Base-by-base conservation (phyloP, 2,797 vertebrate genomes). In the Neostethus bicornis region DNA sequence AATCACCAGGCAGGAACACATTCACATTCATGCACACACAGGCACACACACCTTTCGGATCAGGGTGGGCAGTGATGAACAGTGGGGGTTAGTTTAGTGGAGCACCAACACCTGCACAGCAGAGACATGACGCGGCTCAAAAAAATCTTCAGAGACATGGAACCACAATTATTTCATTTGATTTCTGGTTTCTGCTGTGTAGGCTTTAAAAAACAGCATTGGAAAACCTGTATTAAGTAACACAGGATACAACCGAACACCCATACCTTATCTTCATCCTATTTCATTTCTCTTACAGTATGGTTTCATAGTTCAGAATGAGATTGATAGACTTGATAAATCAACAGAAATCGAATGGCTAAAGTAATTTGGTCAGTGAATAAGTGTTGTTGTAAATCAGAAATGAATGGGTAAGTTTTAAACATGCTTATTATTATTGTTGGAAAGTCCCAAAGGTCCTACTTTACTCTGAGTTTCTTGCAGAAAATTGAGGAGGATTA, bases 1-100 rank as follows among this genome's bases (percentile, higher is more conserved):
- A 91, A 92, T 91, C 93, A 93, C 77, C 44, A 63, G 57, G 75
- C 58, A 62, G 67, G 70, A 70, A 53, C 48, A 71, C 58, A 43
- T 51, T 53, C 45, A 60, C 55, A 53, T 24, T 49, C n/a, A 55
- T 35, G 34, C 10, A 29, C 59, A 73, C 61, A 46, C 47, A 62
- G 53, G 55, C 46, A 41, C 50, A 73, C 70, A 53, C 74, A 62
- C 66, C 64, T 72, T 78, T 60, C 19, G 77, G 73, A 80, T 75
- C 42, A 62, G n/a, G 74, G 61, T 66, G 82, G 88, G 87, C 83
- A 84, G 85, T 87, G 90, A 90, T 90, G 79, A 87, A 85, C 79
- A 85, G 74, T 57, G 34, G 68, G n/a, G 69, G 83, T 88, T 90
- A 88, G 80, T 87, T 92, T 51, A 46, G 87, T 84, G 85, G 73